Evolutionary conservation across 2,888 invertebrate species (phyloP).

Genomic region (Camptogramma bilineatum): DNA sequence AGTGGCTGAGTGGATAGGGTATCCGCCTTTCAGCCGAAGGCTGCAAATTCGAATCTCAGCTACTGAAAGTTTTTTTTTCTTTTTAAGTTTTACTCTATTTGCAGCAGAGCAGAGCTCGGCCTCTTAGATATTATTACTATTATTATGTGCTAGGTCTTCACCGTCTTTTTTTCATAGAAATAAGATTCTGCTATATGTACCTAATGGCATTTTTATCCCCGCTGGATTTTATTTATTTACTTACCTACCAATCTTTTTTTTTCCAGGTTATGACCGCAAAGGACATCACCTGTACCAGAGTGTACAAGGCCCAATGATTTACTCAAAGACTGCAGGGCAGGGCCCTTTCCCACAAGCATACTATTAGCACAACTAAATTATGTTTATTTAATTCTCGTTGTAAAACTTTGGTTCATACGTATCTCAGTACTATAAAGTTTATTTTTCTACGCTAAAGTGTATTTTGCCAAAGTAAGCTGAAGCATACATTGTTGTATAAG

Average conservation of each 20-base stretch:
- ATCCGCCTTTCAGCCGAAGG: too few species aligned
- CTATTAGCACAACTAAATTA: conserved; percentile 75
- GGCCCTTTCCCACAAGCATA: conserved; percentile 53
- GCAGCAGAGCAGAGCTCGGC: too few species aligned
- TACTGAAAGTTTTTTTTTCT: too few species aligned
- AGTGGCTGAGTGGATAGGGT: too few species aligned
- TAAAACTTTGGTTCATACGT: conserved; percentile 48
- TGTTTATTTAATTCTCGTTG: conserved; percentile 63
- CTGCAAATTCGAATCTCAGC: too few species aligned
- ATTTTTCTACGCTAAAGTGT: conserved; percentile 67
- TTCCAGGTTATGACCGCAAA: conserved; percentile 90
- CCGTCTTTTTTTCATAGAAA: too few species aligned
- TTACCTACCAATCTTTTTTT: conserved; percentile 32
- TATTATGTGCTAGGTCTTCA: too few species aligned
- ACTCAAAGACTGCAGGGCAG: conserved; percentile 70
- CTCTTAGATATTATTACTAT: too few species aligned
- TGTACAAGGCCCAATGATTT: conserved; percentile 88
- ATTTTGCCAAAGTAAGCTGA: conserved; percentile 64
- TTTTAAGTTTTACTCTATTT: too few species aligned
- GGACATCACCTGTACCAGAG: conserved; percentile 89
- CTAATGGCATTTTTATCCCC: too few species aligned
- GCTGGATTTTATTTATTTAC: neutral
- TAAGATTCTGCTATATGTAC: too few species aligned
- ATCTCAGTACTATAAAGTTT: conserved; percentile 50
- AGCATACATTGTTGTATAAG: conserved; percentile 71